phyloP scores from a whole-genome alignment of 2,113 vertebrate species.

The Nerophis lumbriciformis region DNA sequence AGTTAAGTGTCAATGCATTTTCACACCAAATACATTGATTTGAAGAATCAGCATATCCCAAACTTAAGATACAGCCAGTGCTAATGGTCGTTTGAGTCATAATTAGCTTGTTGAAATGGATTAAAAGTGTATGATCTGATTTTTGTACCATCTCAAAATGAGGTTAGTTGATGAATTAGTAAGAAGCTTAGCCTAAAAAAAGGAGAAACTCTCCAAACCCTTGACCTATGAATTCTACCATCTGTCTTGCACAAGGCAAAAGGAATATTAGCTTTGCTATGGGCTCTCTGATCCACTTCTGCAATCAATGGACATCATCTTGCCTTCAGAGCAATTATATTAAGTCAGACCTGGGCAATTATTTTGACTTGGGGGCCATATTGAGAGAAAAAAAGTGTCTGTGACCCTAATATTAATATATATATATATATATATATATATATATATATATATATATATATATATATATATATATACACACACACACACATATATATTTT shows the following conservation, averaged over 20 bases:
- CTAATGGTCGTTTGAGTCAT: too few relatives aligned
- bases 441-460: too few relatives aligned
- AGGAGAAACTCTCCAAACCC: conserved; percentile 7
- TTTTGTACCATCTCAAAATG: conserved; percentile 25
- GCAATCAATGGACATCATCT: conserved; percentile 41
- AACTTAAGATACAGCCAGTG: too few relatives aligned
- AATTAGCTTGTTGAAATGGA: not conserved
- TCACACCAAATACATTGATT: too few relatives aligned
- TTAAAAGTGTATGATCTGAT: not conserved
- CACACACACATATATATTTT: too few relatives aligned
- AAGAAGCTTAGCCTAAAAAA: conserved; percentile 14
- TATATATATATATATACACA: too few relatives aligned
- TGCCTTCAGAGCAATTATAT: conserved; percentile 5
- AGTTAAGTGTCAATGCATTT: not conserved
- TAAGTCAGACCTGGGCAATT: too few relatives aligned
- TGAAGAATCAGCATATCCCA: too few relatives aligned
- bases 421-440: too few relatives aligned
- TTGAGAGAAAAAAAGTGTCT: too few relatives aligned
- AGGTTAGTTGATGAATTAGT: conserved; percentile 20
- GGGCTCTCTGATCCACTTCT: conserved; percentile 35
- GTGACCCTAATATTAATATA: too few relatives aligned
- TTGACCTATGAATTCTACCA: conserved; percentile 19
- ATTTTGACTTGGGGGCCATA: too few relatives aligned
- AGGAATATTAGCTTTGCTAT: conserved; percentile 28
- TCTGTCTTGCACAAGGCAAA: conserved; percentile 23